phyloP scores from a whole-genome alignment of 2,888 invertebrate genomes.

The Noctua fimbriata region DNA sequence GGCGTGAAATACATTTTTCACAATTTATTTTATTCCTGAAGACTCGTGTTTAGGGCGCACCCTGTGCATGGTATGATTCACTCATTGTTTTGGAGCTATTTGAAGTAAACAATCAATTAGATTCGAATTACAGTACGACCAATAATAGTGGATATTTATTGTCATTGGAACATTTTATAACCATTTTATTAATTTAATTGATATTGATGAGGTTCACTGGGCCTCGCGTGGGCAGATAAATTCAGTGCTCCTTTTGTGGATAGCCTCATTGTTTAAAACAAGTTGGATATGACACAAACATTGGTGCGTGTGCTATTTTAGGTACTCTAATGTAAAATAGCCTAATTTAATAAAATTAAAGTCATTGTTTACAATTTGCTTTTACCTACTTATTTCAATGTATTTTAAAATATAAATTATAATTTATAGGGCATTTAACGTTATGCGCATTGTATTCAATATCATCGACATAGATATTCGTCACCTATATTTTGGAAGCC shows the following conservation, averaged over 20 bases:
- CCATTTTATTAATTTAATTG: constrained; percentile 88
- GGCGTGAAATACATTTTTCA: not conserved
- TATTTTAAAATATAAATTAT: constrained; percentile 26
- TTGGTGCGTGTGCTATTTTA: constrained; percentile 18
- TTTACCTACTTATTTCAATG: constrained; percentile 23
- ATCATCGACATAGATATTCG: constrained; percentile 27
- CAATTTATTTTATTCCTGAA: constrained; percentile 22
- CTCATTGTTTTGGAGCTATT: constrained; percentile 86
- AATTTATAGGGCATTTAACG: constrained; percentile 20
- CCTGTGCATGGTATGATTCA: constrained; percentile 83
- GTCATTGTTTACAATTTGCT: constrained; percentile 37
- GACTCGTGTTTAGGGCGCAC: constrained; percentile 56
- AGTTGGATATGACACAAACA: constrained; percentile 57
- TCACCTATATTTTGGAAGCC: constrained; percentile 5
- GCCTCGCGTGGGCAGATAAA: constrained; percentile 81
- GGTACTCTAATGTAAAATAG: constrained; percentile 15
- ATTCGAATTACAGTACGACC: constrained; percentile 84
- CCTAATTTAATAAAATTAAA: constrained; percentile 23
- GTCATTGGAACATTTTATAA: constrained; percentile 87
- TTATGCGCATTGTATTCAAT: constrained; percentile 45
- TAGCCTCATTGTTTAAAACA: constrained; percentile 74
- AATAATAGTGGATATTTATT: constrained; percentile 88
- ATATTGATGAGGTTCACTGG: constrained; percentile 82
- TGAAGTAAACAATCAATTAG: constrained; percentile 88
- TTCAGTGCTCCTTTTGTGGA: constrained; percentile 75